Base-by-base conservation (phyloP, 2,888 invertebrate genomes). In the Plebejus melissa region DNA sequence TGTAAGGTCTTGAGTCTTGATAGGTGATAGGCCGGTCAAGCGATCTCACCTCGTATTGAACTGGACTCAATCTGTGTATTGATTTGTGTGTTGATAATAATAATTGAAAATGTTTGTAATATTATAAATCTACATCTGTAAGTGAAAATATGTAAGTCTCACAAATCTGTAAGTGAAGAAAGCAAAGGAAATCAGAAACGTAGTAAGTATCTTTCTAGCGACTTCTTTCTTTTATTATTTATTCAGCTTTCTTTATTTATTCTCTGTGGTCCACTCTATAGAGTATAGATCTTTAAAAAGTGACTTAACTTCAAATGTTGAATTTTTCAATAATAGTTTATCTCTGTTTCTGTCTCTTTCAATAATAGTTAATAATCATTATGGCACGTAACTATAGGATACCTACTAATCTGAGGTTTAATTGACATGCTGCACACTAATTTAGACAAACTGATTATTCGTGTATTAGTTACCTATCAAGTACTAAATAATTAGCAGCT, bases 41-140 rank as follows among this genome's bases (percentile, higher is more conserved):
- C 87, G 87, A 83, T 83, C 86, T 85, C 85, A 87, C 88, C 90
- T 90, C 90, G 90, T 90, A 89, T 90, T 90, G 88, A 87, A 87
- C 86, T 83, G 85, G 80, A 81, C 83, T 74, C 28, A 69, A 60
- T 58, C 32, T 74, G 72, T 36, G 16, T 58, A 69, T 41, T 60
- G 41, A 71, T 60, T 72, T 76, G 58, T 75, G 36, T 74, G 22
- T 69, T 32, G 38, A 32, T 9, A 11, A 60, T 28, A 28, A 32
- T 9, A 11, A 60, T 28, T 60, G 58, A 58, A 58, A 22, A 58
- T 58, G 58, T n/a, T 9, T 22, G 58, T 22, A 22, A 58, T 58
- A 58, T 54, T 54, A 54, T 3, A 7, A 6, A 46, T 46, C 9
- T 9, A 46, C 9, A 46, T 46, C 9, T 9, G 46, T 46, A 9